Evolutionary conservation across 2,888 invertebrate species (phyloP).

Genomic region (Gymnocheta viridis): DNA sequence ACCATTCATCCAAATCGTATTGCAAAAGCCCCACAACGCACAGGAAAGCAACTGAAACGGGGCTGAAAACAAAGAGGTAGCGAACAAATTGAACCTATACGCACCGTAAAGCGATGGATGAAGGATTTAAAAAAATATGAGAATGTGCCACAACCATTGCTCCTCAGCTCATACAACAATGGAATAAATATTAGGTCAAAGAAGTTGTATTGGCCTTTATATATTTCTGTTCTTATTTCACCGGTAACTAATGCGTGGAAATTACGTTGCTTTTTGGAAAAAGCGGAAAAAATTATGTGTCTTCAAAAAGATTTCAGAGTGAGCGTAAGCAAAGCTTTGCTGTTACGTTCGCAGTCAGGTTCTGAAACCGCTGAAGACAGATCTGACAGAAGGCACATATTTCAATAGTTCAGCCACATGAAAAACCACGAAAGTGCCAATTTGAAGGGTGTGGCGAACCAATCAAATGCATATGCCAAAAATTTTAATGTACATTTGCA

Average conservation of each 20-base stretch:
- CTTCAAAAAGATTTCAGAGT: conserved; percentile 24
- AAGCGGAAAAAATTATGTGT: background rate
- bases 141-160: conserved; percentile 18
- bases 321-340: conserved; percentile 27
- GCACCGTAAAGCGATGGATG: conserved; percentile 18
- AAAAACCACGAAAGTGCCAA: too few species aligned
- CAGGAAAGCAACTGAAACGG: conserved; percentile 7
- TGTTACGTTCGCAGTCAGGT: conserved; percentile 9
- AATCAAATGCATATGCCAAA: too few species aligned
- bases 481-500: too few species aligned
- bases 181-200: conserved; percentile 22
- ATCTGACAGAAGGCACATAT: conserved; percentile 5
- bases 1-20: conserved; percentile 26
- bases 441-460: too few species aligned
- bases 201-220: conserved; percentile 40
- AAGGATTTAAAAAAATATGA: conserved; percentile 10
- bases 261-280: too few species aligned
- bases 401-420: conserved; percentile 1
- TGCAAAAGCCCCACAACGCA: conserved; percentile 22
- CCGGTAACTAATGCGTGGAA: conserved; percentile 31
- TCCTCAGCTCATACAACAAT: conserved; percentile 10
- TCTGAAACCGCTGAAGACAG: background rate
- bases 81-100: conserved; percentile 27
- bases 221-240: conserved; percentile 27
- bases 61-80: conserved; percentile 37